Conservation (phyloP, 2,888 invertebrate genomes). For the Zootermopsis nevadensis region DNA sequence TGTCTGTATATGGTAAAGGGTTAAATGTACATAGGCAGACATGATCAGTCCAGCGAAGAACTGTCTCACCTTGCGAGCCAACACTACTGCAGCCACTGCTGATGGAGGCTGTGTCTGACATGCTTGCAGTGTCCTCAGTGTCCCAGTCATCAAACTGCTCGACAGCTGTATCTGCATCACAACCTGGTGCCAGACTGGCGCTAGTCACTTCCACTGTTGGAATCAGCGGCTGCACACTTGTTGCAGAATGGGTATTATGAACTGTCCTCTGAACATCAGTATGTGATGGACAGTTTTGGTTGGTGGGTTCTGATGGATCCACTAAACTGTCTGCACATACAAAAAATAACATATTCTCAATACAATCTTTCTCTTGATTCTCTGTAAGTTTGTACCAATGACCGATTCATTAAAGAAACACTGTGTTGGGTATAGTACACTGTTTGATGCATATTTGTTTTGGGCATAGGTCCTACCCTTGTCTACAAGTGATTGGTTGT, state of each 20-base stretch:
- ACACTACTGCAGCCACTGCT: slow-evolving; percentile 52
- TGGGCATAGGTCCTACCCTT: too few relatives aligned
- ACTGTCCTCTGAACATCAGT: slow-evolving; percentile 11
- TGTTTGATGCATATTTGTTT: too few relatives aligned
- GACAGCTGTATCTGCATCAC: background rate
- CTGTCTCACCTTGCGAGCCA: slow-evolving; percentile 52
- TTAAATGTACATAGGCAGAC: too few relatives aligned
- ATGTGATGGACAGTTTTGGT: background rate
- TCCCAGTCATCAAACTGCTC: slow-evolving; percentile 61
- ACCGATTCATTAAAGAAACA: too few relatives aligned
- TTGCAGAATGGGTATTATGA: background rate
- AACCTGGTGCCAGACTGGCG: background rate
- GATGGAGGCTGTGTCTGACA: slow-evolving; percentile 64
- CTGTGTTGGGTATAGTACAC: too few relatives aligned
- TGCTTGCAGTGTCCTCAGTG: slow-evolving; percentile 64
- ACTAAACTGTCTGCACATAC: background rate
- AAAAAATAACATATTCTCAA: too few relatives aligned
- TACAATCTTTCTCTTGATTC: too few relatives aligned
- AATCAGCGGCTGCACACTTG: background rate
- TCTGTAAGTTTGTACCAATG: too few relatives aligned
- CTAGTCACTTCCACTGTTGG: slow-evolving; percentile 28
- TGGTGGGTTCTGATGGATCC: background rate
- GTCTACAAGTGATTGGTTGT: too few relatives aligned
- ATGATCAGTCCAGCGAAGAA: too few relatives aligned
- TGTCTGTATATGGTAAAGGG: too few relatives aligned